Percentiles rank a stretch among this genome's conserved stretches.
Evolutionary conservation across 2,113 vertebrate genomes (phyloP).

Genomic region (Oncorhynchus clarkii): DNA sequence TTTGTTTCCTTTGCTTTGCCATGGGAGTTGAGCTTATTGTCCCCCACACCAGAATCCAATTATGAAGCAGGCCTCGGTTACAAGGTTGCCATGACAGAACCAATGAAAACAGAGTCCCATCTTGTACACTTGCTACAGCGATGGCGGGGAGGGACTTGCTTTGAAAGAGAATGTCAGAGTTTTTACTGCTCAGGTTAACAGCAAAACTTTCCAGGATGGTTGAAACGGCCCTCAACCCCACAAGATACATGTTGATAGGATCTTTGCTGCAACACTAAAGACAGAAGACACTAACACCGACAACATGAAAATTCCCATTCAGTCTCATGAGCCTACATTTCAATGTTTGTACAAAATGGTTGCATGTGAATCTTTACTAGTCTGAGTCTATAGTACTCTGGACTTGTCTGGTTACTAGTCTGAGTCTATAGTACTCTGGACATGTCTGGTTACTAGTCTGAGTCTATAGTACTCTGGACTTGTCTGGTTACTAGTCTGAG

Average conservation of each 20-base stretch:
- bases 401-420: no score
- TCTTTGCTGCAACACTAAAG: no score
- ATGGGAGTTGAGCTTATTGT: slow-evolving; percentile 38
- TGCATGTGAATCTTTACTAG: no score
- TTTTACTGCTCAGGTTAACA: slow-evolving; percentile 29
- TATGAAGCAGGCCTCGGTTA: slow-evolving; percentile 61
- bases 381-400: no score
- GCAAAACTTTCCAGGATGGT: neutral
- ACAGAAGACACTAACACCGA: neutral
- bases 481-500: no score
- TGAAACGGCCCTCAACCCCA: neutral
- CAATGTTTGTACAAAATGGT: no score
- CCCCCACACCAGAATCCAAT: slow-evolving; percentile 57
- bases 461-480: no score
- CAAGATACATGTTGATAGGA: neutral
- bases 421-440: no score
- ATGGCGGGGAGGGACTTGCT: slow-evolving; percentile 27
- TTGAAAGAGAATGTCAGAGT: slow-evolving; percentile 51
- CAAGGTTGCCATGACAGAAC: slow-evolving; percentile 67
- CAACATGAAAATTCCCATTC: no score
- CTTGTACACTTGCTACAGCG: slow-evolving; percentile 46
- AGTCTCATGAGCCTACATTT: no score
- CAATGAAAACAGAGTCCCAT: slow-evolving; percentile 67
- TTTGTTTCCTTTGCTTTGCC: slow-evolving; percentile 1
- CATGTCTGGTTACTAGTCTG: no score